These are phyloP conservation scores for Diglossa cyanea DNA, from an alignment of 2,797 vertebrate genomes.

Conservation along the genomic window DNA sequence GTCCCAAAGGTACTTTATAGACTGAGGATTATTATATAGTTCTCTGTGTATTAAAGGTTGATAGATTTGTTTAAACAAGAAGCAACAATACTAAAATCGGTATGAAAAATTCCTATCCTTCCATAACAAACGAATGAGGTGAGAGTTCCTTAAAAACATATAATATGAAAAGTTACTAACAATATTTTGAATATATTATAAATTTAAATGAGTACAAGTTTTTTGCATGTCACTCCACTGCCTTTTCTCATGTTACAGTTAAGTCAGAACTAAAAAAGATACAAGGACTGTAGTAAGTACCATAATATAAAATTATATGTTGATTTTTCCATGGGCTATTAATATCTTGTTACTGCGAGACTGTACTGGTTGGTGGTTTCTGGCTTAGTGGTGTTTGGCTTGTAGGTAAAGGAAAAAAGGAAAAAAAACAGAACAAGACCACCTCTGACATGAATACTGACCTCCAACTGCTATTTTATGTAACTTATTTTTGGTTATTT, in stretches of 20 bases:
- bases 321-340: slow-evolving; percentile 86
- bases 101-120: background rate
- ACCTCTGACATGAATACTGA: slow-evolving; percentile 67
- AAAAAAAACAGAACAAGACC: slow-evolving; percentile 56
- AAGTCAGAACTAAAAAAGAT: slow-evolving; percentile 30
- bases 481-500: slow-evolving; percentile 54
- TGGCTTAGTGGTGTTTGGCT: slow-evolving; percentile 72
- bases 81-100: background rate
- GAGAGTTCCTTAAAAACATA: background rate
- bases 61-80: background rate
- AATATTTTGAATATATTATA: background rate
- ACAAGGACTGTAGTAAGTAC: slow-evolving; percentile 19
- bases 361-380: slow-evolving; percentile 64
- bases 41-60: background rate
- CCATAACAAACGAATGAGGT: background rate
- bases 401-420: slow-evolving; percentile 70
- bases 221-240: background rate
- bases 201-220: background rate
- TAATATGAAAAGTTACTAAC: background rate
- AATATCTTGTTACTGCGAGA: slow-evolving; percentile 78
- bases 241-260: background rate
- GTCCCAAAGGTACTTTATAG: background rate
- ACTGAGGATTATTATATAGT: background rate
- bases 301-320: slow-evolving; percentile 69
- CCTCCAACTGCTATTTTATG: slow-evolving; percentile 47